Base-by-base conservation (phyloP, 2,113 vertebrate genomes). In the Aegithalos caudatus region DNA sequence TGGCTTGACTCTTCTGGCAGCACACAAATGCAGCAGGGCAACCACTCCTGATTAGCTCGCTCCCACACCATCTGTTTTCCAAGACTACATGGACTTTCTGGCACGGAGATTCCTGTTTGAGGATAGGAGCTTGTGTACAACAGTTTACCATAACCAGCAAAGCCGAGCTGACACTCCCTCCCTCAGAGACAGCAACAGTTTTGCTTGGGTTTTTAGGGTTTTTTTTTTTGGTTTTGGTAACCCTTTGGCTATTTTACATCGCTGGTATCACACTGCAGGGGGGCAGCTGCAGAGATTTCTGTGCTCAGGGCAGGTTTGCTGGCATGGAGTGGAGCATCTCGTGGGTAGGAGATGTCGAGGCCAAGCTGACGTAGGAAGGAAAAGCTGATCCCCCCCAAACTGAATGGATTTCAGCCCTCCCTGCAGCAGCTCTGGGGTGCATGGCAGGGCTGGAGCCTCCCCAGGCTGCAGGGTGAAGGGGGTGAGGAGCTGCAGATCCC, bases 31-130 rank as follows among this genome's bases (percentile, higher is more conserved):
- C 95, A 93, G 58, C 80, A 80, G 91, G 96, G 91, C 92, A 94
- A 88, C 90, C 76, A 31, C 96, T 95, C 88, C 91, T 44, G 83
- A 86, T 74, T 45, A 95, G 81, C 86, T 91, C 11, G 44, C 94
- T 95, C 89, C 95, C 89, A 84, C 92, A 84, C 96, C 95, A 94
- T 94, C 96, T 96, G 95, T 94, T 86, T 90, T 92, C 80, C 83
- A 88, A 78, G 77, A 77, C 69, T 96, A 79, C 92, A 45, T 74
- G 94, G 94, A 88, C 91, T 94, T 89, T 21, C 91, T 97, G 96
- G 95, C 95, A 97, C 76, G 13, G 86, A 86, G 57, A 94, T 47
- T 35, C 89, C 86, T 91, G 89, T 94, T 72, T 56, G 86, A 94
- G 92, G 83, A 92, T n/a, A 60, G 5, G 57, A 92, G 88, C 92